Percentiles rank a stretch among this genome's conserved stretches.
Evolutionary conservation across 1,140 invertebrate genomes (phyloP).

Genomic region (Stegodyphus mimosarum): DNA sequence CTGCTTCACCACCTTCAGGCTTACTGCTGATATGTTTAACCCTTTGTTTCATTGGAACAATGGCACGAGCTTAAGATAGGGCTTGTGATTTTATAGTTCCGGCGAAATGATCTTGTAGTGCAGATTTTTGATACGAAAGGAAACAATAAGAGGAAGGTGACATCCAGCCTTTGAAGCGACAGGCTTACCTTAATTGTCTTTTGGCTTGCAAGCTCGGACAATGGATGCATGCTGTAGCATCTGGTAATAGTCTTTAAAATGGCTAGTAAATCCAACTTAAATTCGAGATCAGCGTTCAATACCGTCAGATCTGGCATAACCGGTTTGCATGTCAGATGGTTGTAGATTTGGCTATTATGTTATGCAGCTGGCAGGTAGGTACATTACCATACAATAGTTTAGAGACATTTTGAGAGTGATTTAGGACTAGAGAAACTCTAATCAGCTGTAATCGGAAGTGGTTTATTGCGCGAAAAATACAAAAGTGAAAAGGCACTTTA

Average conservation of each 20-base stretch:
- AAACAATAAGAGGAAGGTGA: slow-evolving; percentile 47
- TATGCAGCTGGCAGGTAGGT: background rate
- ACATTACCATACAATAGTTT: slow-evolving; percentile 47
- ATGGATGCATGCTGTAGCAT: slow-evolving; percentile 31
- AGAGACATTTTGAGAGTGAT: background rate
- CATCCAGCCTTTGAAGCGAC: slow-evolving; percentile 6
- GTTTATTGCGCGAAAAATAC: slow-evolving; percentile 6
- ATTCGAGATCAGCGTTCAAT: slow-evolving; percentile 9
- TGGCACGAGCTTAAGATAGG: slow-evolving; percentile 33
- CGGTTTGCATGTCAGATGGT: slow-evolving; percentile 41
- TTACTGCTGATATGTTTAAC: slow-evolving; percentile 19
- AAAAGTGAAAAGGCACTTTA: no score
- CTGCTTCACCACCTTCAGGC: background rate
- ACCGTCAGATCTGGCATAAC: slow-evolving; percentile 19
- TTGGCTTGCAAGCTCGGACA: slow-evolving; percentile 29
- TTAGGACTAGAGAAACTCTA: slow-evolving; percentile 4
- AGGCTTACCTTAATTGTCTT: slow-evolving; percentile 32
- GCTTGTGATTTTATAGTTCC: slow-evolving; percentile 27
- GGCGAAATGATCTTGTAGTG: slow-evolving; percentile 30
- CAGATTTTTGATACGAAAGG: background rate
- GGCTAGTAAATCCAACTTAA: slow-evolving; percentile 45
- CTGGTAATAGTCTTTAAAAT: slow-evolving; percentile 32
- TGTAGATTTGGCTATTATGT: slow-evolving; percentile 20
- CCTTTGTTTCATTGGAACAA: slow-evolving; percentile 46
- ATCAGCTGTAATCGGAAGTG: slow-evolving; percentile 29